Conservation (phyloP, 64 coral and sea anemone species). For the Montipora sp. region DNA sequence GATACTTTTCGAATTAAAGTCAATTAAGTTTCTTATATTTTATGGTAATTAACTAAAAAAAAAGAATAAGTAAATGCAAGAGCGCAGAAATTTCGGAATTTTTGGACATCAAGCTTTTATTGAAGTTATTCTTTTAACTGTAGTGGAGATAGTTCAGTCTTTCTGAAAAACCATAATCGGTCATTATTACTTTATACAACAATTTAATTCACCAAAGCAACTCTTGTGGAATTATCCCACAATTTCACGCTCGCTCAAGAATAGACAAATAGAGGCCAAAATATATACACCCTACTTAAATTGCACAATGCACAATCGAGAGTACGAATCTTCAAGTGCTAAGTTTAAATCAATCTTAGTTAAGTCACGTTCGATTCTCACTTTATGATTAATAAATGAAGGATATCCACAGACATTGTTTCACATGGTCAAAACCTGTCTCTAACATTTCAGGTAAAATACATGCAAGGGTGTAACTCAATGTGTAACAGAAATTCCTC, state of each 20-base stretch:
- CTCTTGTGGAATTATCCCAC: no score
- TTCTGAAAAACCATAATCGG: no score
- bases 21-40: neutral
- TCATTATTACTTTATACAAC: no score
- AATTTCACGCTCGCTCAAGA: neutral
- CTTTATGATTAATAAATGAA: neutral
- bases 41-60: neutral
- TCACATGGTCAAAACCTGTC: neutral
- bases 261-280: neutral
- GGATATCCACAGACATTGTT: neutral
- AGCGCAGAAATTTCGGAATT: neutral
- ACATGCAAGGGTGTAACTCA: neutral
- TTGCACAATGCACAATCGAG: neutral
- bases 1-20: conserved; percentile 6
- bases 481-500: neutral
- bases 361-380: neutral
- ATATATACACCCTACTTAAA: neutral
- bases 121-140: no score
- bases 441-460: neutral
- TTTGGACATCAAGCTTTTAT: neutral
- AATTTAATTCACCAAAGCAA: no score
- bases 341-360: neutral
- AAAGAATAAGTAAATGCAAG: neutral
- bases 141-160: no score
- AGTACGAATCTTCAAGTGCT: neutral